Evolutionary conservation across 2,113 vertebrate species (phyloP).

Genomic region (Cricetomys ansorgei): DNA sequence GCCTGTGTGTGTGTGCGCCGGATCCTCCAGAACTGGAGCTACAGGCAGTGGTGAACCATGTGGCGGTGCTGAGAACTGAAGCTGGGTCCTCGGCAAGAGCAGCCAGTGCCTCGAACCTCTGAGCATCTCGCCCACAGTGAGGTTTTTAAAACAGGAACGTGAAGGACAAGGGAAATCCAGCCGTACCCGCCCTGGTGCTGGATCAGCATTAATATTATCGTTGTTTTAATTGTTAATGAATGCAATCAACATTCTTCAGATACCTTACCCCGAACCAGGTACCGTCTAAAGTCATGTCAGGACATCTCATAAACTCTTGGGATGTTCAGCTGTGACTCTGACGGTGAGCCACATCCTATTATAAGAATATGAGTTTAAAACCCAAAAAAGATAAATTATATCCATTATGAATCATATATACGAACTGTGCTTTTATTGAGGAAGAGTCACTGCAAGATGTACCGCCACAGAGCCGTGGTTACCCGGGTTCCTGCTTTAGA

Average conservation of each 20-base stretch:
- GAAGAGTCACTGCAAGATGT: constrained; percentile 84
- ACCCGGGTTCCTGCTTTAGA: constrained; percentile 84
- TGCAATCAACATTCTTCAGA: not conserved
- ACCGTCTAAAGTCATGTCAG: not conserved
- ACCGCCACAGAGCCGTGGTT: constrained; percentile 85
- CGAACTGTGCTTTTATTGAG: constrained; percentile 86
- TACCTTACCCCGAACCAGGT: not conserved
- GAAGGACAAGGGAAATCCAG: not conserved
- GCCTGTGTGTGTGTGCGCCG: not conserved
- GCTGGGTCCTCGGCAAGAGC: not conserved
- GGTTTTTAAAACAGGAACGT: not conserved
- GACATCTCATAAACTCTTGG: not conserved
- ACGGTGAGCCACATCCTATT: not conserved
- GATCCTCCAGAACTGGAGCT: not conserved
- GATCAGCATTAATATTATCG: not conserved
- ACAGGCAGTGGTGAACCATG: not conserved
- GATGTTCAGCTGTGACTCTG: no score
- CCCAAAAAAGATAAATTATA: constrained; percentile 83
- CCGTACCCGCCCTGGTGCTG: not conserved
- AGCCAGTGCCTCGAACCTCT: not conserved
- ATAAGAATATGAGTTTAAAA: constrained; percentile 78
- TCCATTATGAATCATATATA: constrained; percentile 85
- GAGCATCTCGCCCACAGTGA: not conserved
- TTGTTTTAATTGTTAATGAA: not conserved
- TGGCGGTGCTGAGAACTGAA: not conserved